A percentile compares a stretch with the other conserved stretches of the same genome.
These are phyloP conservation scores for Drosophila lowei DNA, from an alignment of 1,140 invertebrate genomes.

Conservation along the genomic window DNA sequence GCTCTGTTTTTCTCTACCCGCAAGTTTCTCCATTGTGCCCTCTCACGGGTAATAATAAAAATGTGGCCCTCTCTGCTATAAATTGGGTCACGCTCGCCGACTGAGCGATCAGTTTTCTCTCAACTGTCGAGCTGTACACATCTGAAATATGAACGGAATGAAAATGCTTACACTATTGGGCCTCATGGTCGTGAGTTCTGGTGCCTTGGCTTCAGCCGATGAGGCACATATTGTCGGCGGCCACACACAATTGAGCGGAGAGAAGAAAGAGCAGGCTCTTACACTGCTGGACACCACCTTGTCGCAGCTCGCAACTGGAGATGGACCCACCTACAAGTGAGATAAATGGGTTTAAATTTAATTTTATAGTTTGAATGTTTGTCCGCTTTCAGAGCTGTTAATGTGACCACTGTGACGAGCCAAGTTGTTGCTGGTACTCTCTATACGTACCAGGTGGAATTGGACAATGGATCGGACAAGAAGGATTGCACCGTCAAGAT, in stretches of 20 bases:
- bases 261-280: slow-evolving; percentile 12
- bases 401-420: slow-evolving; percentile 43
- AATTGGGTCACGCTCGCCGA: no score
- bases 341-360: neutral
- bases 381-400: slow-evolving; percentile 33
- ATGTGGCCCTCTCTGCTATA: no score
- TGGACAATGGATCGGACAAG: slow-evolving; percentile 40
- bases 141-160: no score
- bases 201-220: neutral
- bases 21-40: no score
- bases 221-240: slow-evolving; percentile 4
- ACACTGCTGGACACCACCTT: slow-evolving; percentile 22
- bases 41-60: no score
- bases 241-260: slow-evolving; percentile 11
- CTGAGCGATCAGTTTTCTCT: no score
- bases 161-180: neutral
- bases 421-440: slow-evolving; percentile 60
- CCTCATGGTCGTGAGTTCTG: neutral
- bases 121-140: no score
- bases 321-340: slow-evolving; percentile 52
- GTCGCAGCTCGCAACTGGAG: slow-evolving; percentile 26
- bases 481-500: slow-evolving; percentile 61
- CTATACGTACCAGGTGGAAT: slow-evolving; percentile 52
- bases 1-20: no score
- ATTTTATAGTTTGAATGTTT: no score